Evolutionary conservation across 1,140 invertebrate species (phyloP).

Genomic region (Brachionus calyciflorus): DNA sequence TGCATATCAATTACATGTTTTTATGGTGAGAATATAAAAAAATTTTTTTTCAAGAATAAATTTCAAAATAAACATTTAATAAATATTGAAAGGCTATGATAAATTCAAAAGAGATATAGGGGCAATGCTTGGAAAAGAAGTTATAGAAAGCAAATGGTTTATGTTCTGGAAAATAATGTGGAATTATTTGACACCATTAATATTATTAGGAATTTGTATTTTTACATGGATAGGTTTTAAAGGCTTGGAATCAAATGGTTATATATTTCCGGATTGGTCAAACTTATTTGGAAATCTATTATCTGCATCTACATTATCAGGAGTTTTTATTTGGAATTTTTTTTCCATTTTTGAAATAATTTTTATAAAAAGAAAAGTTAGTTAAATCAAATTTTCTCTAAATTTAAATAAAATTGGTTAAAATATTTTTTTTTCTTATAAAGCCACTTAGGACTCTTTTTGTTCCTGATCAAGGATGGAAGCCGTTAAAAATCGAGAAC

Average conservation of each 20-base stretch:
- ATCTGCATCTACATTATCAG: constrained; percentile 2
- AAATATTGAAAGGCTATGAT: constrained; percentile 12
- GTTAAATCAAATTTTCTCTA: not conserved
- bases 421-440: not conserved
- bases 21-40: too few relatives aligned
- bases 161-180: constrained; percentile 32
- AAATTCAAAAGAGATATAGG: constrained; percentile 29
- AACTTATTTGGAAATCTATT: not conserved
- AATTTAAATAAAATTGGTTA: not conserved
- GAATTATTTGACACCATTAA: not conserved
- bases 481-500: constrained; percentile 1
- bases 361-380: constrained; percentile 23
- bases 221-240: constrained; percentile 16
- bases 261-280: constrained; percentile 26
- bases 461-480: constrained; percentile 7
- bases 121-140: constrained; percentile 32
- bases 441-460: constrained; percentile 1
- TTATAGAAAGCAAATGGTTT: not conserved
- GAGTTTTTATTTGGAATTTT: constrained; percentile 20
- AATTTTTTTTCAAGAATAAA: too few relatives aligned
- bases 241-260: not conserved
- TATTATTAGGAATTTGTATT: not conserved
- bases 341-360: not conserved
- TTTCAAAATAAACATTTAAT: too few relatives aligned
- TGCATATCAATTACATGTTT: constrained; percentile 71